These are phyloP conservation scores for Setophaga kirtlandii DNA, from an alignment of 2,113 vertebrate species.

Conservation along the genomic window DNA sequence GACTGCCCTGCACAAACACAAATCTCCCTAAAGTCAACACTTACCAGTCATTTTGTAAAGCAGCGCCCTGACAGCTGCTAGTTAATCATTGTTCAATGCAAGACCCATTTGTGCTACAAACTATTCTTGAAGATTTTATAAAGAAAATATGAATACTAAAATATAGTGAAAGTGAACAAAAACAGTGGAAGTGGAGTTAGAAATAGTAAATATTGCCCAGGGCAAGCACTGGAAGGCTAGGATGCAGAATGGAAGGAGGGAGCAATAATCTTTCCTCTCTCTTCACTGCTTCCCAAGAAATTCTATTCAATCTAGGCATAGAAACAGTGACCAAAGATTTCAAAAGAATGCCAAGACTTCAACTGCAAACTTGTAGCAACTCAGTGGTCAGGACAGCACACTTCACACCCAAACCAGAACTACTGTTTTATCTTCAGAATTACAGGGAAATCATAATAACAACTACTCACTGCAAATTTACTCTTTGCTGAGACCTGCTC, in stretches of 20 bases:
- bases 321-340: background rate
- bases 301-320: background rate
- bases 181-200: background rate
- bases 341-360: background rate
- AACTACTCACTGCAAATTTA: background rate
- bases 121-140: background rate
- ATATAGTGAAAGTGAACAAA: background rate
- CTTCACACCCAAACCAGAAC: background rate
- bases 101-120: background rate
- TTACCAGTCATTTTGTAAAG: background rate
- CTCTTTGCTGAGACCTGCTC: background rate
- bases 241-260: background rate
- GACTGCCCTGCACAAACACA: background rate
- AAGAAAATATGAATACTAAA: background rate
- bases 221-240: background rate
- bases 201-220: background rate
- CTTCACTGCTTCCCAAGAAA: background rate
- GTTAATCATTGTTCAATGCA: background rate
- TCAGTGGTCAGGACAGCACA: background rate
- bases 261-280: background rate
- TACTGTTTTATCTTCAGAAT: background rate
- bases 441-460: background rate
- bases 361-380: background rate
- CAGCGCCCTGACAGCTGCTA: background rate
- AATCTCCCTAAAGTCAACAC: background rate